A percentile compares a stretch with the other conserved stretches of the same genome.
Evolutionary conservation across 2,888 invertebrate species (phyloP).

Genomic region (Amiota minor): DNA sequence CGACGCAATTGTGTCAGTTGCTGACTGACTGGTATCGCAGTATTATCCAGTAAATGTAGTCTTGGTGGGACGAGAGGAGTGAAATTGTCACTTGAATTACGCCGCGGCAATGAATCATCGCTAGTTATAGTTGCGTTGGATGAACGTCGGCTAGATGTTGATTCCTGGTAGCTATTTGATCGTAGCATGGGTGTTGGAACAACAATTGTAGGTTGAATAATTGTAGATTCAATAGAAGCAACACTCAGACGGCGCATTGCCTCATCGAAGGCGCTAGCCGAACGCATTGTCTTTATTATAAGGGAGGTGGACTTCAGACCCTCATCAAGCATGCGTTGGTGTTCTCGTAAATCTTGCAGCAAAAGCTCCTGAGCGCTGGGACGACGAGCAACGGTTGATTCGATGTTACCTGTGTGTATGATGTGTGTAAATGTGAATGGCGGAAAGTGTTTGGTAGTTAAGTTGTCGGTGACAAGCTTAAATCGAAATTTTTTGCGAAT

Average conservation of each 20-base stretch:
- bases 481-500: conserved; percentile 36
- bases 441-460: conserved; percentile 57
- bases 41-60: conserved; percentile 67
- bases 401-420: conserved; percentile 41
- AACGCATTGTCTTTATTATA: conserved; percentile 72
- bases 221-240: conserved; percentile 65
- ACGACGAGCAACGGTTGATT: conserved; percentile 40
- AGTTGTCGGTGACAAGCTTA: not conserved
- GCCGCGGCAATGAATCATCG: conserved; percentile 53
- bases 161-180: conserved; percentile 66
- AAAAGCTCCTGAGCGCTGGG: conserved; percentile 64
- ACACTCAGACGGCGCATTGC: conserved; percentile 71
- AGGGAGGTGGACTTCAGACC: conserved; percentile 73
- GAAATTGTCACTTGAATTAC: conserved; percentile 29
- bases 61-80: conserved; percentile 68
- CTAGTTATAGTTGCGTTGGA: conserved; percentile 58
- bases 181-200: conserved; percentile 63
- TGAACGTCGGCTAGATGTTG: conserved; percentile 46
- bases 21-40: conserved; percentile 68
- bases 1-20: conserved; percentile 70
- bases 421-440: conserved; percentile 53
- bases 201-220: conserved; percentile 58
- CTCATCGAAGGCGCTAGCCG: conserved; percentile 73
- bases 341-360: conserved; percentile 63
- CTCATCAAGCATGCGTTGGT: conserved; percentile 68